A percentile compares a stretch with the other conserved stretches of the same genome.
These are phyloP conservation scores for Patella caerulea DNA, from an alignment of 2,888 invertebrate species.

Conservation along the genomic window DNA sequence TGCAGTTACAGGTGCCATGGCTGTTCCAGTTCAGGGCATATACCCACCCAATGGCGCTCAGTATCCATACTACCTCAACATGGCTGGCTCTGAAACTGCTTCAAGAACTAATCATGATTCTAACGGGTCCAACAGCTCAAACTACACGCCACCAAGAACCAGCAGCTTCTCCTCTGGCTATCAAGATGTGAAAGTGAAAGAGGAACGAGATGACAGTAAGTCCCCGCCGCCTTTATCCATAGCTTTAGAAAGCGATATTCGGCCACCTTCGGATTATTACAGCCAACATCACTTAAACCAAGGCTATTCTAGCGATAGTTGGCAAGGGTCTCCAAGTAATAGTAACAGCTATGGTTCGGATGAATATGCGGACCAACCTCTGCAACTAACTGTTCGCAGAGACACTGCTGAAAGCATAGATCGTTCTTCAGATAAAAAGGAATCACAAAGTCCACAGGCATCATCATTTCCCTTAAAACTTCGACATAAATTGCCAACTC, in stretches of 20 bases:
- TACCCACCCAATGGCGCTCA: constrained; percentile 19
- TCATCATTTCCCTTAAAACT: constrained; percentile 60
- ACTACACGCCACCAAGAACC: not conserved
- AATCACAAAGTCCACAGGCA: constrained; percentile 39
- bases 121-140: constrained; percentile 17
- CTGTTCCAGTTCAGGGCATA: constrained; percentile 24
- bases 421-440: constrained; percentile 17
- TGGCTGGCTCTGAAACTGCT: constrained; percentile 16
- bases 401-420: constrained; percentile 25
- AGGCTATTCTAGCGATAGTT: constrained; percentile 19
- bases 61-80: constrained; percentile 27
- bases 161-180: not conserved
- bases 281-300: not conserved
- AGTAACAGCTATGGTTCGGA: constrained; percentile 37
- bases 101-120: constrained; percentile 14
- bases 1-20: constrained; percentile 32
- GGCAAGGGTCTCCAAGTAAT: constrained; percentile 29
- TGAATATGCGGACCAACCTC: constrained; percentile 36
- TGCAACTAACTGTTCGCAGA: constrained; percentile 41
- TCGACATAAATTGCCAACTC: constrained; percentile 52
- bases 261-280: constrained; percentile 6
- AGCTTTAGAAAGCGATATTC: not conserved
- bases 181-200: not conserved
- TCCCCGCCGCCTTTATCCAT: constrained; percentile 1
- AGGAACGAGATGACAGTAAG: not conserved